phyloP scores from a whole-genome alignment of 2,797 vertebrate species.

The Steatocranus sp. region DNA sequence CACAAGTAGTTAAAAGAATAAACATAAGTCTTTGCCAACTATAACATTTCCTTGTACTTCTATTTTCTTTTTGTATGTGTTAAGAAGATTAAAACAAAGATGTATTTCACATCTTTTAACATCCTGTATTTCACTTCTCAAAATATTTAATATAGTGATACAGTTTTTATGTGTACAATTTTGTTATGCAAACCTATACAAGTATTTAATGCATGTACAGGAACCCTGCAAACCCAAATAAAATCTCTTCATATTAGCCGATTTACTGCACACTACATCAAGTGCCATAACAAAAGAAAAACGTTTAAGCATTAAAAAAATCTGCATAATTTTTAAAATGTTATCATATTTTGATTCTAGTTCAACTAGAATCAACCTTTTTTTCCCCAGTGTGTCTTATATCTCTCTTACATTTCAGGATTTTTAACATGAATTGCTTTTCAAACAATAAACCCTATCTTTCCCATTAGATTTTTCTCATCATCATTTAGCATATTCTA shows the following conservation, averaged over 20 bases:
- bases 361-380: background rate
- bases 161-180: background rate
- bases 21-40: background rate
- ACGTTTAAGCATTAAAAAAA: background rate
- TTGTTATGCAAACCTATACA: background rate
- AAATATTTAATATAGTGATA: background rate
- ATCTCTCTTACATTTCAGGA: background rate
- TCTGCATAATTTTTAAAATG: background rate
- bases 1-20: background rate
- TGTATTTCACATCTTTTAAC: background rate
- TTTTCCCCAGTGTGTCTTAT: background rate
- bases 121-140: background rate
- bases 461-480: background rate
- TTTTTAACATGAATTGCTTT: background rate
- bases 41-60: background rate
- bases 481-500: background rate
- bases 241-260: background rate
- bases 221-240: background rate
- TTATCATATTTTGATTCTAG: background rate
- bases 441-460: background rate
- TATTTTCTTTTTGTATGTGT: background rate
- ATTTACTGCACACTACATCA: background rate
- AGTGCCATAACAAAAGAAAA: background rate
- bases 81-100: background rate
- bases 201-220: background rate